phyloP scores from a whole-genome alignment of 2,113 vertebrate species.

The Amazona vittata region DNA sequence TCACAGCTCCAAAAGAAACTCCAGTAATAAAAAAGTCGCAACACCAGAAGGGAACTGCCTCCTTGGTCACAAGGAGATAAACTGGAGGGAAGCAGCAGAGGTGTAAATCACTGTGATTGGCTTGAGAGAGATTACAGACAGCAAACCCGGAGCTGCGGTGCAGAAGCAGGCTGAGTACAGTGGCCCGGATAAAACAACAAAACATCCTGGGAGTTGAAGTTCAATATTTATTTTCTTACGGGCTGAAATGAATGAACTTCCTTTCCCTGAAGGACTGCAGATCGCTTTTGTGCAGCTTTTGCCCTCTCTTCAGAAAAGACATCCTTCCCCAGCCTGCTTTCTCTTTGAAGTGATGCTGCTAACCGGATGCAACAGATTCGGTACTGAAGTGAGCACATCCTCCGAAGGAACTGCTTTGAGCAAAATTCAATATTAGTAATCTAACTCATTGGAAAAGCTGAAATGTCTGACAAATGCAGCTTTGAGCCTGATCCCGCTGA shows the following conservation, averaged over 20 bases:
- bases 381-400: slow-evolving; percentile 3
- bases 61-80: background rate
- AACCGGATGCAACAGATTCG: background rate
- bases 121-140: background rate
- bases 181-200: background rate
- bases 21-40: background rate
- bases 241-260: slow-evolving; percentile 8
- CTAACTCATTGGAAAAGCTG: slow-evolving; percentile 46
- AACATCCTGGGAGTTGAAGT: background rate
- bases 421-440: slow-evolving; percentile 59
- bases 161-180: background rate
- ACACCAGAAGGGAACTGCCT: background rate
- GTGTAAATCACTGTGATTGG: background rate
- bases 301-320: background rate
- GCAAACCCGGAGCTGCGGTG: background rate
- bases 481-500: background rate
- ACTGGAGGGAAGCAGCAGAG: background rate
- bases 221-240: background rate
- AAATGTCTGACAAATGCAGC: slow-evolving; percentile 41
- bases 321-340: background rate
- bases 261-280: background rate
- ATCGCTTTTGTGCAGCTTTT: background rate
- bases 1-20: background rate
- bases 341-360: background rate
- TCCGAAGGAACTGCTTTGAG: slow-evolving; percentile 43